A percentile compares a stretch with the other conserved stretches of the same genome.
Evolutionary conservation across 2,797 vertebrate species (phyloP).

Genomic region (Leontopithecus rosalia): DNA sequence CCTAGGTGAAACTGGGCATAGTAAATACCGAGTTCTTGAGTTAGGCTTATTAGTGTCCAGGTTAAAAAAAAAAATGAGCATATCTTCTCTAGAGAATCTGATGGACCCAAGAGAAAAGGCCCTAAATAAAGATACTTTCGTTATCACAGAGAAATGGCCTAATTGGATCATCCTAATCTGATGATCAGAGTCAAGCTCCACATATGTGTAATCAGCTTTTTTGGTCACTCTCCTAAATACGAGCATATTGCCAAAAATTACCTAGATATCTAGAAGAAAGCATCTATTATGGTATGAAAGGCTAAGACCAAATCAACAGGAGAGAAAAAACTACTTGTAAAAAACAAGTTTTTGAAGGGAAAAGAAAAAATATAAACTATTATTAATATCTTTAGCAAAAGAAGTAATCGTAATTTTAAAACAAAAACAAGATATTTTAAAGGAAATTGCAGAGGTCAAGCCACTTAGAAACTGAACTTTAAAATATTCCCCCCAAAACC

Average conservation of each 20-base stretch:
- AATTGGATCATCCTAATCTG: not conserved
- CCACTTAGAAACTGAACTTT: constrained; percentile 19
- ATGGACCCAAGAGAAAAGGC: not conserved
- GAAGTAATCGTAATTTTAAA: not conserved
- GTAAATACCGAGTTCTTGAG: not conserved
- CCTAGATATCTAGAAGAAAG: not conserved
- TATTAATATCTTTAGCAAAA: constrained; percentile 8
- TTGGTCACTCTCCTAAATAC: not conserved
- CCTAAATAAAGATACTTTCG: not conserved
- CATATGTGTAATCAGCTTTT: not conserved
- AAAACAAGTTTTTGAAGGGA: not conserved
- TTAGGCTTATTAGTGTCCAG: not conserved
- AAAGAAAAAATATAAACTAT: not conserved
- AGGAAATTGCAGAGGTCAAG: not conserved
- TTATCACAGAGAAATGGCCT: not conserved
- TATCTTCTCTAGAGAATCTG: not conserved
- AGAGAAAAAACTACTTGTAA: not conserved
- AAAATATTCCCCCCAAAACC: not conserved
- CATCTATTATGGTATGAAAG: not conserved
- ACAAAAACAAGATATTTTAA: constrained; percentile 20
- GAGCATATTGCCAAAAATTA: not conserved
- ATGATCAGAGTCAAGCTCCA: not conserved
- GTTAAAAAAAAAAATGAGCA: not conserved
- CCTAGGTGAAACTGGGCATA: not conserved
- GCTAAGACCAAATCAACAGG: not conserved